Base-by-base conservation (phyloP, 2,888 invertebrate genomes). In the Tachina grossa region DNA sequence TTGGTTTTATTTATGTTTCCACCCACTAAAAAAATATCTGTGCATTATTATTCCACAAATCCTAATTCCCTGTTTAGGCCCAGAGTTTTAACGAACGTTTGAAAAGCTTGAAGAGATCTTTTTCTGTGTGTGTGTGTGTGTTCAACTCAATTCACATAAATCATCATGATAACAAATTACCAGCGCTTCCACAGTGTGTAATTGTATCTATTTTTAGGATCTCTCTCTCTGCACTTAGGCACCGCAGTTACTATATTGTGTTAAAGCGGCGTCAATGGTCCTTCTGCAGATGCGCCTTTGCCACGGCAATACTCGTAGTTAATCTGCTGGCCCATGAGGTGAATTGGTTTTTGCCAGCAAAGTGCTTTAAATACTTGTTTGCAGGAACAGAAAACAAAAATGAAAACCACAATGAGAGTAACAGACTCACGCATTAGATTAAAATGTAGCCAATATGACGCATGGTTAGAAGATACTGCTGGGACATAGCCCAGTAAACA, bases 111-210 rank as follows among this genome's bases (percentile, higher is more conserved):
- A 51, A 63, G 39, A n/a, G 31, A 22, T 55, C 9, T 49, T 10
- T 76, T 43, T 41, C 14, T 76, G 10, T 45, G 19, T 45, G 31
- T 69, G 19, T 66, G 2, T 72, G 49, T 45, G n/a, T 45, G 31
- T n/a, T 45, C 39, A 69, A 31, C 59, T 87, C 89, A 88, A 91
- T 90, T 91, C 91, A 91, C 66, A 81, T 91, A 91, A 91, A 91
- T 91, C 91, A 91, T 91, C 91, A 88, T 87, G 91, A 91, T 91
- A 91, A 90, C 90, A 91, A 90, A 91, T 91, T 91, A 89, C 90
- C 79, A 85, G 85, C 91, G 91, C 91, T 91, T 91, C 91, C 89
- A 90, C 87, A 84, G 87, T 87, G 85, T 83, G 77, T 89, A 83
- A 89, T 89, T 83, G 65, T 79, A 83, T 85, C 83, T 78, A 68